phyloP scores from a whole-genome alignment of 2,888 invertebrate genomes.

The Drosophila aldrichi region DNA sequence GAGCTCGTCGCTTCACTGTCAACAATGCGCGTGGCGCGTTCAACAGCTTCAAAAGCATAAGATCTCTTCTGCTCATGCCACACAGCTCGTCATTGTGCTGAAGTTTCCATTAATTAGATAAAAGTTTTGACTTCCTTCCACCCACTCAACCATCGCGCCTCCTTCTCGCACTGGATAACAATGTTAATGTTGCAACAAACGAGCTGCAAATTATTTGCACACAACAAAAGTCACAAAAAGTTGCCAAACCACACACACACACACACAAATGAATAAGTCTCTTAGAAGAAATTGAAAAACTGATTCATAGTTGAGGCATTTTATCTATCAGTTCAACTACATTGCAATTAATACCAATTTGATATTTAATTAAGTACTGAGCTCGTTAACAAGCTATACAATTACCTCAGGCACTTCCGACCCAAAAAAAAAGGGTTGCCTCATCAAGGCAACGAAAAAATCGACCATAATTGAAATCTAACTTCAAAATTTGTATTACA shows the following conservation, averaged over 20 bases:
- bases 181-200: conserved; percentile 82
- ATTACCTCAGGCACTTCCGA: conserved; percentile 45
- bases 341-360: conserved; percentile 27
- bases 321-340: conserved; percentile 9
- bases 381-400: conserved; percentile 20
- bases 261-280: conserved; percentile 12
- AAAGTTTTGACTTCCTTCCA: conserved; percentile 73
- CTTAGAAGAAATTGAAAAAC: neutral
- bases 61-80: conserved; percentile 40
- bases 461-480: conserved; percentile 53
- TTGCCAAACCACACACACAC: conserved; percentile 42
- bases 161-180: conserved; percentile 34
- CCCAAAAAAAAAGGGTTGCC: conserved; percentile 49
- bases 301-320: neutral
- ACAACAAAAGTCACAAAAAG: conserved; percentile 75
- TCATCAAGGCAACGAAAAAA: conserved; percentile 27
- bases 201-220: conserved; percentile 79
- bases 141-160: conserved; percentile 1
- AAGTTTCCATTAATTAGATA: conserved; percentile 85
- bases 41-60: conserved; percentile 54
- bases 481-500: conserved; percentile 28
- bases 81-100: conserved; percentile 82
- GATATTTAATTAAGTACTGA: conserved; percentile 36
- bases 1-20: conserved; percentile 71
- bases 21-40: conserved; percentile 60